Evolutionary conservation across 1,140 invertebrate species (phyloP), one percentile per base, ranked within the genome.

Genomic region (Papilio glaucus): DNA sequence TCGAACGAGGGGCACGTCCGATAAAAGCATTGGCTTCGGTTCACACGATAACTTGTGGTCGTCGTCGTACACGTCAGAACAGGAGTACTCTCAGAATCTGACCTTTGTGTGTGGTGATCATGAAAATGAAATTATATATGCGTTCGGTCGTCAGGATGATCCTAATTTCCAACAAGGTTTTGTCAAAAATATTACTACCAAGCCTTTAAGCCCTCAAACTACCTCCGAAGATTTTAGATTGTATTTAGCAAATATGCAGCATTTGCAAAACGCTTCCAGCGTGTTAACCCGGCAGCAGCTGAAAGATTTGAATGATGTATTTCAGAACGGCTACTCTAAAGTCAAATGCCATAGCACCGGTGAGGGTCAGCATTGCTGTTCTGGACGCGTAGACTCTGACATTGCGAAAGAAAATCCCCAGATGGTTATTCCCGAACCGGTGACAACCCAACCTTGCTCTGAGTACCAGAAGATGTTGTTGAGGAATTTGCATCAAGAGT

Each of bases 401-500:
- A 65, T 87, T 10, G 72, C 79, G 0, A 84, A 84, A n/a, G 84
- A 90, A 1, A 93, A 93, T 61, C 90, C 91, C 0, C 91, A 93
- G 71, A 89, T 88, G 82, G 81, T 85, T n/a, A 83, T 93, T 37
- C 92, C 93, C 6, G 93, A 93, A 8, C 83, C 83, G 0, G 84
- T 81, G 0, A 21, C 78, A 0, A 80, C 86, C 0, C 89, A 87
- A 70, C 89, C 89, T 0, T 91, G 89, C 68, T 88, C 87, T 0
- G 91, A 93, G 72, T 94, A 94, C 74, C 94, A 97, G 79, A 95
- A 97, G 73, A 93, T 94, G 53, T 95, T 98, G 76, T 93, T 98
- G 63, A 94, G 95, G 26, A 96, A 96, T 82, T 86, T 98, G 18
- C 97, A 98, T 85, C 96, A 97, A 81, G 98, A 98, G 86, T 98